These are phyloP conservation scores for Acanthosepion pharaonis DNA, from an alignment of 2,888 invertebrate genomes.

Conservation along the genomic window DNA sequence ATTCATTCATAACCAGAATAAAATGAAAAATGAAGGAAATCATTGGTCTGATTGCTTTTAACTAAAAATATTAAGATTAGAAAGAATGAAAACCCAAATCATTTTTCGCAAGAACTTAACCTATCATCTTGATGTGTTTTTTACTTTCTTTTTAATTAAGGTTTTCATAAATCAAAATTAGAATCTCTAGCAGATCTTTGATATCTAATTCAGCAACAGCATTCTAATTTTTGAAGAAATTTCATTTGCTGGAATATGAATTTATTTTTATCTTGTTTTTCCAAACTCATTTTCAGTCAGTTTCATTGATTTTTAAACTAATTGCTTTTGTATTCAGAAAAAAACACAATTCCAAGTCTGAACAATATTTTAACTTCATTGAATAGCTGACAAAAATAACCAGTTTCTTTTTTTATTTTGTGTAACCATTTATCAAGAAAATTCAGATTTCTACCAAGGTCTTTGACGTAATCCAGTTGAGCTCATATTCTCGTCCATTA, in stretches of 20 bases:
- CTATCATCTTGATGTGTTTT: too few species aligned
- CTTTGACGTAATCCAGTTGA: neutral
- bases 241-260: neutral
- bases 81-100: too few species aligned
- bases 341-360: neutral
- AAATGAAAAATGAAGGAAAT: too few species aligned
- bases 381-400: neutral
- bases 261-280: conserved; percentile 1
- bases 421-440: neutral
- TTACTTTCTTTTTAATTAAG: too few species aligned
- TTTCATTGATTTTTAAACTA: conserved; percentile 33
- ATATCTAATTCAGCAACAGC: neutral
- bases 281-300: neutral
- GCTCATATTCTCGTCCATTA: neutral
- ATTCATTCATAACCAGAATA: too few species aligned
- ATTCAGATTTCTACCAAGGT: neutral
- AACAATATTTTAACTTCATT: neutral
- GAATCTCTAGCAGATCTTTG: neutral
- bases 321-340: neutral
- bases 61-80: too few species aligned
- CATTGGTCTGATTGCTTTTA: too few species aligned
- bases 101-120: too few species aligned
- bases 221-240: neutral
- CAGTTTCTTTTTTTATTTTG: neutral
- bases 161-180: neutral